Conservation (phyloP, 1,140 invertebrate genomes). For the Lepidotrigona ventralis region DNA sequence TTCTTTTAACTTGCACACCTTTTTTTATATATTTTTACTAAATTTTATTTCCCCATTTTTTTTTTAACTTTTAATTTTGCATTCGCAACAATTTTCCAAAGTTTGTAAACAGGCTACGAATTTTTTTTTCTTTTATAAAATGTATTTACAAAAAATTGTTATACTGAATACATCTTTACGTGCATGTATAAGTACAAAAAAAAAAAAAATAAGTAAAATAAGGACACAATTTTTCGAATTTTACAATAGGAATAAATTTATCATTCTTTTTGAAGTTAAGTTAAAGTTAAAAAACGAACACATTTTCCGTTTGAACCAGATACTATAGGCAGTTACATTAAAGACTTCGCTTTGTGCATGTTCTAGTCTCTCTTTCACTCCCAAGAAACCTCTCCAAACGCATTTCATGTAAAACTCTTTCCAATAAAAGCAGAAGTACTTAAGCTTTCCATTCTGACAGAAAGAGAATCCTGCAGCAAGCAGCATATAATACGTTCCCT, state of each 20-base stretch:
- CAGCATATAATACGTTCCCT: background rate
- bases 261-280: background rate
- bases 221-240: background rate
- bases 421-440: background rate
- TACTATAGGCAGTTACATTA: background rate
- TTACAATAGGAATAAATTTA: background rate
- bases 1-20: background rate
- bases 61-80: background rate
- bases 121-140: background rate
- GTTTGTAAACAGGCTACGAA: background rate
- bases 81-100: background rate
- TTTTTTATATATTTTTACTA: background rate
- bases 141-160: background rate
- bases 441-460: background rate
- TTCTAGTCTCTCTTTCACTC: background rate
- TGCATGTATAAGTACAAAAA: background rate
- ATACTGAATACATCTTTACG: background rate
- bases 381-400: background rate
- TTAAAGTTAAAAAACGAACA: background rate
- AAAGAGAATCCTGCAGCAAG: background rate
- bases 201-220: background rate
- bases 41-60: background rate
- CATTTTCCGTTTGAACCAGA: background rate
- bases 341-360: background rate
- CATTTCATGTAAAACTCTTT: background rate